Base-by-base conservation (phyloP, 2,113 vertebrate genomes). In the Vulpes ferrilata region DNA sequence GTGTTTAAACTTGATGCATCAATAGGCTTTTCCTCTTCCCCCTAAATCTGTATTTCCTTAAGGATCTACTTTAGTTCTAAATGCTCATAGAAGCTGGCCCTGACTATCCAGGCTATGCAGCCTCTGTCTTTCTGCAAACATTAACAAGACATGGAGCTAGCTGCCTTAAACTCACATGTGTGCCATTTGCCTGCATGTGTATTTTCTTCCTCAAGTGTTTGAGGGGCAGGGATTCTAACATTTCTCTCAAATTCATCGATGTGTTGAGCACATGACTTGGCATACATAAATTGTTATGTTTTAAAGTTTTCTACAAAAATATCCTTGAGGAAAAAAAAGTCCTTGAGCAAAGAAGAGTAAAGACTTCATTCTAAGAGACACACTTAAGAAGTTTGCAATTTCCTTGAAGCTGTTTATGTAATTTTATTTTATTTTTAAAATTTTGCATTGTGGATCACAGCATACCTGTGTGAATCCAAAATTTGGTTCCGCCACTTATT, bases 221-320 rank as follows among this genome's bases (percentile, higher is more conserved):
- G 9, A 55, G 16, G 22, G 67, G 10, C 19, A 88, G 48, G 12
- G 60, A 32, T 57, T 83, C 67, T 88, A 20, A 32, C 43, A 64
- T 60, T 69, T 94, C 32, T 88, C 25, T 82, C 30, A 32, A 51
- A 76, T 23, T n/a, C 27, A 74, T 30, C 9, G 35, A 38, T 55
- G 7, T 85, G n/a, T 27, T 81, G 48, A 57, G 35, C 25, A 67
- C 0, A 5, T 89, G 73, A 74, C 23, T 85, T 57, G 71, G 22
- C 55, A 16, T 11, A 73, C 20, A n/a, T 43, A n/a, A 73, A 53
- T 20, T 53, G 5, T 7, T 51, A 89, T 84, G 73, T 20, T 89
- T 85, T 57, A 90, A 93, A 35, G 7, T 59, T 65, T 93, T 25
- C 71, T 93, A 57, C n/a, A 74, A 80, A 89, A 73, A 73, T 35